Base-by-base conservation (phyloP, 2,113 vertebrate genomes). In the Pseudopodoces humilis region DNA sequence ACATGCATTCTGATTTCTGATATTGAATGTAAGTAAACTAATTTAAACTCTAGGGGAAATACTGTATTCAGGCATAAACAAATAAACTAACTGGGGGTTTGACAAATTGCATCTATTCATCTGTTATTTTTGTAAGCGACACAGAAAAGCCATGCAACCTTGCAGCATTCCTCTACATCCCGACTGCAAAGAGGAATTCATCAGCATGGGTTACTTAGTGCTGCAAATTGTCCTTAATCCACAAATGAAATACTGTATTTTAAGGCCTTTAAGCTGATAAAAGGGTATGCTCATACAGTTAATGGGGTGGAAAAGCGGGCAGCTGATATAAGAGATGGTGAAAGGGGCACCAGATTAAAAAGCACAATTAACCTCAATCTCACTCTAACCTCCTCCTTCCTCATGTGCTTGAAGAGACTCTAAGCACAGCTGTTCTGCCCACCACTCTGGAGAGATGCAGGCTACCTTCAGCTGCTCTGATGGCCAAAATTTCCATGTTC, bases 221-320 rank as follows among this genome's bases (percentile, higher is more conserved):
- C 46, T 65, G 35, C 49, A 59, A 33, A 33, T 64, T 90, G 62
- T 44, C 68, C 55, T 91, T 95, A 92, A 97, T 92, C 91, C 83
- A 75, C 23, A 18, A 49, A 44, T 0, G 0, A 92, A 95, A 89
- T 58, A 41, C 27, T 85, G 53, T 37, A 41, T 91, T 94, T 89
- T 81, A 83, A 94, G 79, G 71, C 46, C 70, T 79, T 86, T 94
- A 89, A 94, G 69, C 80, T 64, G 81, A 91, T 95, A 80, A 92
- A 96, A 94, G 46, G 31, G n/a, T 33, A 25, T 5, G 14, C 6
- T 96, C 13, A 33, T 76, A 35, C 11, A 52, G 23, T 68, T 96
- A 97, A 90, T 82, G 69, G 41, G 37, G 33, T 79, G 44, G 56
- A 86, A 96, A 86, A 79, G 49, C 79, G 60, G 47, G 43, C 50